Conservation (phyloP, 2,888 invertebrate species). For the Lasioglossum vierecki region DNA sequence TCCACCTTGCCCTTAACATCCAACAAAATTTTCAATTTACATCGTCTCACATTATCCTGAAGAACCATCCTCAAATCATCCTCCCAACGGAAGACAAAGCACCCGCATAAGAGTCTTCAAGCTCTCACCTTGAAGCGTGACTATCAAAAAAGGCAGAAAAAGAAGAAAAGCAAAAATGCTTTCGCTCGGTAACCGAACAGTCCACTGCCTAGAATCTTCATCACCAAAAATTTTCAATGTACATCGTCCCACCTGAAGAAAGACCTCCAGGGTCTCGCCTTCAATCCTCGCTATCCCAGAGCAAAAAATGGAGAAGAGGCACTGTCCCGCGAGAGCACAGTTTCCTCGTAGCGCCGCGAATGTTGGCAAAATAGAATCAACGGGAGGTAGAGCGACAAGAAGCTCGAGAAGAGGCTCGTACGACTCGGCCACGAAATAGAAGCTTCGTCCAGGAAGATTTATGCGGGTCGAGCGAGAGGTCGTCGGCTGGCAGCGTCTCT, state of each 20-base stretch:
- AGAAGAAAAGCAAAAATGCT: too few species aligned
- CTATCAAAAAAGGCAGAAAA: too few species aligned
- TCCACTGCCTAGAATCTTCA: background rate
- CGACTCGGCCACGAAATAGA: background rate
- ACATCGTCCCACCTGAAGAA: background rate
- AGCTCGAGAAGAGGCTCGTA: background rate
- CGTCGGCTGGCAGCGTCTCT: constrained; percentile 53
- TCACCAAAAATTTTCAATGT: background rate
- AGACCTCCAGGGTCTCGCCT: background rate
- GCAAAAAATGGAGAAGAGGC: background rate
- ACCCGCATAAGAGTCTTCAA: too few species aligned
- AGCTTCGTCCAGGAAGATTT: constrained; percentile 39
- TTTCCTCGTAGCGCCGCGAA: background rate
- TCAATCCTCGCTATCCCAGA: background rate
- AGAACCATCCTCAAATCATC: too few species aligned
- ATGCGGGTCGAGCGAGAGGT: constrained; percentile 69
- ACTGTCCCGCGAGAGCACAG: background rate
- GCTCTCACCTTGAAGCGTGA: too few species aligned
- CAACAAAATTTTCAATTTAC: background rate
- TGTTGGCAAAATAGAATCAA: constrained; percentile 57
- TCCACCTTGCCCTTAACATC: background rate
- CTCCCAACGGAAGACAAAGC: too few species aligned
- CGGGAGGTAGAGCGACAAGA: constrained; percentile 36
- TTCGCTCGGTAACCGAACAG: too few species aligned
- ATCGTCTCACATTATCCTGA: background rate